These are phyloP conservation scores for Aphodius granarius DNA, from an alignment of 2,888 invertebrate species.

Conservation along the genomic window DNA sequence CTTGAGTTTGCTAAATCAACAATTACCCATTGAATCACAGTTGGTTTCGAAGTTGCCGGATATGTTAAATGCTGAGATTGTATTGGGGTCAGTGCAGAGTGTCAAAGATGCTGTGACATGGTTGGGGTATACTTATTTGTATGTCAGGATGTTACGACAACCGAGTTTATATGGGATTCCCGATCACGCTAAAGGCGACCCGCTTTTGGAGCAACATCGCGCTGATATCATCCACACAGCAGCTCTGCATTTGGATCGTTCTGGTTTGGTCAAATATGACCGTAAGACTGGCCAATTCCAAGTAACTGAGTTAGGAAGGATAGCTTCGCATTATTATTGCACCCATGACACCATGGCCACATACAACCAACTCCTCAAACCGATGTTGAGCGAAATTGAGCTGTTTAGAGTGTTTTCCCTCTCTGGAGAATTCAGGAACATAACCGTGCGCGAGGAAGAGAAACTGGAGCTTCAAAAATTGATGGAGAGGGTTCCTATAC, in stretches of 20 bases:
- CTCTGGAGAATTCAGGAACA: slow-evolving; percentile 94
- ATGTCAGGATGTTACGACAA: slow-evolving; percentile 90
- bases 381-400: slow-evolving; percentile 96
- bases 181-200: slow-evolving; percentile 80
- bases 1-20: slow-evolving; percentile 95
- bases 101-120: slow-evolving; percentile 90
- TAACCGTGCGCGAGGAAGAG: slow-evolving; percentile 94
- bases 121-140: slow-evolving; percentile 96
- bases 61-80: slow-evolving; percentile 97
- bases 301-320: slow-evolving; percentile 93
- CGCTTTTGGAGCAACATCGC: slow-evolving; percentile 81
- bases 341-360: slow-evolving; percentile 96
- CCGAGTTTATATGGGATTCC: slow-evolving; percentile 90
- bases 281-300: slow-evolving; percentile 83
- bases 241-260: slow-evolving; percentile 86
- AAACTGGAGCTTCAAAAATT: slow-evolving; percentile 95
- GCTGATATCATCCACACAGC: slow-evolving; percentile 97
- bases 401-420: slow-evolving; percentile 96
- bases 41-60: slow-evolving; percentile 91
- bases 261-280: slow-evolving; percentile 95
- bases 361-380: slow-evolving; percentile 94
- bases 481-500: slow-evolving; percentile 94
- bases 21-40: slow-evolving; percentile 97
- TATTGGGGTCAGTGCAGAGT: slow-evolving; percentile 88
- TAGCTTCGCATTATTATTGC: slow-evolving; percentile 98